Base-by-base conservation (phyloP, 2,113 vertebrate species). In the Rhinolophus sinicus region DNA sequence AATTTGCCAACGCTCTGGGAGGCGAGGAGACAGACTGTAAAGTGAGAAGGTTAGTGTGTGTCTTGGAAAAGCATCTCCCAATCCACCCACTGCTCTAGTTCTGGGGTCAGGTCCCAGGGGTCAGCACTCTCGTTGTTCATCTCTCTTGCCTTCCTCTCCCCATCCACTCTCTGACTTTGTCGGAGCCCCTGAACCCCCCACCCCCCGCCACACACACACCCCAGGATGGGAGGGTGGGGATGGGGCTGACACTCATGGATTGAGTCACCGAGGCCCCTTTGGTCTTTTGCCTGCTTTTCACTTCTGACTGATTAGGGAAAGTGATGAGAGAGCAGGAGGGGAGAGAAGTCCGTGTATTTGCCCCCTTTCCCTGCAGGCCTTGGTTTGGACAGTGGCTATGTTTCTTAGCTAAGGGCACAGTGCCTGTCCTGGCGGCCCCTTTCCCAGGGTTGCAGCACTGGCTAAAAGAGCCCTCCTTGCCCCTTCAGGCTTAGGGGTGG, bases 191-290 rank as follows among this genome's bases (percentile, higher is more conserved):
- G 64, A 80, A n/a, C 14, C 19, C 62, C 35, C 52, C 40, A 40
- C 40, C 3, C 40, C 3, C 40, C 3, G 3, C 3, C 40, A 44
- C 40, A 44, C 40, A 44, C 40, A 44, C 40, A 44, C 40, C 14
- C 15, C 4, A 16, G 52, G 52, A 50, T 4, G 0, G 2, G 16
- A 6, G 3, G 52, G 14, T 50, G 19, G 8, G 22, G 22, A 30
- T 19, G 9, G 83, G 58, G 26, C 54, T 73, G 62, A 33, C 47
- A 21, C 12, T 50, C 50, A 40, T 24, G 38, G 14, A 6, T 44
- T 19, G 19, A 21, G 38, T 72, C 84, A 47, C 58, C 91, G 40
- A 26, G 85, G 19, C 54, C 64, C 40, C 60, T 75, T 52, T 28
- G 7, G 28, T 58, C 38, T 75, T 73, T 44, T 6, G 40, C 40